Conservation (phyloP, 2,113 vertebrate genomes). For the Heteronetta atricapilla region DNA sequence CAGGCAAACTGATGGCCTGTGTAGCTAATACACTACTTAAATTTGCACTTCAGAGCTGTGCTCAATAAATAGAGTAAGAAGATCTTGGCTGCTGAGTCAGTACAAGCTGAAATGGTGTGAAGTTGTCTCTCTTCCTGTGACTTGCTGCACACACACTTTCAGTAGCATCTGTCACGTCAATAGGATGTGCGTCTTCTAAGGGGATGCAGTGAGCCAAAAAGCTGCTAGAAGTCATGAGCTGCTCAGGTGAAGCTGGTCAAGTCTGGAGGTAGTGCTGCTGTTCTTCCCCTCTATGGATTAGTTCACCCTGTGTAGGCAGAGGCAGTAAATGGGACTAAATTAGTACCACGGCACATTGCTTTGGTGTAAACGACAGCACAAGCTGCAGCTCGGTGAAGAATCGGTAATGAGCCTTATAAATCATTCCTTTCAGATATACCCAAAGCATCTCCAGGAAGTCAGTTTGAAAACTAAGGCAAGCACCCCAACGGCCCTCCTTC, state of each 20-base stretch:
- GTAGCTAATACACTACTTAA: neutral
- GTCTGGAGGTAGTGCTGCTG: neutral
- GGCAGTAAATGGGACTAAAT: neutral
- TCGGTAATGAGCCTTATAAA: neutral
- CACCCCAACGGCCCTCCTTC: neutral
- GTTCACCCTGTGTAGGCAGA: accelerated
- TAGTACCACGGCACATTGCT: accelerated
- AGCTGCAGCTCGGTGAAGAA: neutral
- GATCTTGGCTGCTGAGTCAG: neutral
- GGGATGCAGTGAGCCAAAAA: accelerated
- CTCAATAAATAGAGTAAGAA: neutral
- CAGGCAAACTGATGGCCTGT: neutral
- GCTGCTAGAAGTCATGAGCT: neutral
- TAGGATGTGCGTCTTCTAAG: accelerated
- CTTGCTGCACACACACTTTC: neutral
- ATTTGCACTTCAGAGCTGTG: accelerated
- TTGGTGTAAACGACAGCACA: neutral
- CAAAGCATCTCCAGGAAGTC: too few relatives aligned
- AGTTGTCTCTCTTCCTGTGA: neutral
- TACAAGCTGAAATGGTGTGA: neutral
- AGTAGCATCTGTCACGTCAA: neutral
- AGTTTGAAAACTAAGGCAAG: neutral
- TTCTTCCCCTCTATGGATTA: accelerated
- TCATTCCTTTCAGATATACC: too few relatives aligned
- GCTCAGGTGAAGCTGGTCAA: neutral